Base-by-base conservation (phyloP, 2,797 vertebrate genomes). In the Erethizon dorsatum region DNA sequence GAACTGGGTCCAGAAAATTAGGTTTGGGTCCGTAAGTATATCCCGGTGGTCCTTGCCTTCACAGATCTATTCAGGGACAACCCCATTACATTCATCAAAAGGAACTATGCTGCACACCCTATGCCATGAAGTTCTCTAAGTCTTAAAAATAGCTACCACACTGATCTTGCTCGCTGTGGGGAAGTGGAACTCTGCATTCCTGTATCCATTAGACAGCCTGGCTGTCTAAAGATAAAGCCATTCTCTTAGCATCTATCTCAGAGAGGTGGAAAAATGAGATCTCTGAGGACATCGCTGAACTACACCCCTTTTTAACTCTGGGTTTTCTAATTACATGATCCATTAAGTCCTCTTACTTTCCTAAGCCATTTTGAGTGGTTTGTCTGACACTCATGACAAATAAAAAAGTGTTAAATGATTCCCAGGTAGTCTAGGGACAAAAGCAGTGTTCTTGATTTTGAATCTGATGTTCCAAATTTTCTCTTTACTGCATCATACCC, bases 21-120 rank as follows among this genome's bases (percentile, higher is more conserved):
- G 8, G 22, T 37, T 63, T 61, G 31, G 73, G n/a, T 41, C 6
- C 0, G 20, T 95, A 3, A 69, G 15, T 41, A 17, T 1, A 52
- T 10, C 11, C 0, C 75, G 54, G 12, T n/a, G 10, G 54, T 82
- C 5, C 15, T 73, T 90, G n/a, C 37, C 14, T 41, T 50, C 13
- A 85, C 11, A 91, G 50, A 86, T 37, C 33, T 92, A 63, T 78
- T 96, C 63, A 87, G 52, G 37, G 12, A 24, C 61, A 92, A 28
- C 22, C 45, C n/a, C 1, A 22, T 28, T 18, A 83, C 6, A 1
- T 45, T 89, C 45, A 56, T 12, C 8, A 50, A 28, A 83, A 13
- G 15, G 5, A 83, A 57, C 0, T 50, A 13, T 56, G 56, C 10
- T 80, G 22, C 80, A 45, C 22, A n/a, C 31, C 73, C 5, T 56